phyloP scores from a whole-genome alignment of 1,140 invertebrate genomes.

The Charaxes varanes region DNA sequence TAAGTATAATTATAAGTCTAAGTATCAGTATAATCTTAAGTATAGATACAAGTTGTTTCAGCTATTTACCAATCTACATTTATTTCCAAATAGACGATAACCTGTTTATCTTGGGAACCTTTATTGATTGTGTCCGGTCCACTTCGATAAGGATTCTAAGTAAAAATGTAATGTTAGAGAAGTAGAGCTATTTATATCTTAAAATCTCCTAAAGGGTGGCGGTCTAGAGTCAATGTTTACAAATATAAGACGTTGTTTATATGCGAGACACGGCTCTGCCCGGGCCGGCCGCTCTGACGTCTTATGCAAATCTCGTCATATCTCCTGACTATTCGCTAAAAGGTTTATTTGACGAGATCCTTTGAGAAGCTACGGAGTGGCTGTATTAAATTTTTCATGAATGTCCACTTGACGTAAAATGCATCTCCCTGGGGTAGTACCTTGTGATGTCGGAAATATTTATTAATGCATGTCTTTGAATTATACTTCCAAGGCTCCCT shows the following conservation, averaged over 20 bases:
- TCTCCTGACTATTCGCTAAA: slow-evolving; percentile 53
- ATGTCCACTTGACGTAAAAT: slow-evolving; percentile 41
- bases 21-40: too few relatives aligned
- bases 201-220: slow-evolving; percentile 53
- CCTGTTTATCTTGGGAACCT: too few relatives aligned
- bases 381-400: slow-evolving; percentile 67
- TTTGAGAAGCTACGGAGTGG: slow-evolving; percentile 44
- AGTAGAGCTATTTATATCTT: slow-evolving; percentile 34
- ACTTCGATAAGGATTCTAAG: too few relatives aligned
- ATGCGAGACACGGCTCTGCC: slow-evolving; percentile 62
- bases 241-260: slow-evolving; percentile 70
- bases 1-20: too few relatives aligned
- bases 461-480: too few relatives aligned
- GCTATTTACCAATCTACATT: too few relatives aligned
- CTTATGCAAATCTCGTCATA: slow-evolving; percentile 65
- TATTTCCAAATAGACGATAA: too few relatives aligned
- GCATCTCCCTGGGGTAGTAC: too few relatives aligned
- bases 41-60: too few relatives aligned
- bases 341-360: slow-evolving; percentile 56
- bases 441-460: too few relatives aligned
- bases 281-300: slow-evolving; percentile 38
- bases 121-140: too few relatives aligned
- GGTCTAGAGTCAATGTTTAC: slow-evolving; percentile 66
- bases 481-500: too few relatives aligned
- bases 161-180: slow-evolving; percentile 39